Evolutionary conservation across 2,888 invertebrate genomes (phyloP), one percentile per base, ranked within the genome.

Genomic region (Stenoptilia bipunctidactyla): DNA sequence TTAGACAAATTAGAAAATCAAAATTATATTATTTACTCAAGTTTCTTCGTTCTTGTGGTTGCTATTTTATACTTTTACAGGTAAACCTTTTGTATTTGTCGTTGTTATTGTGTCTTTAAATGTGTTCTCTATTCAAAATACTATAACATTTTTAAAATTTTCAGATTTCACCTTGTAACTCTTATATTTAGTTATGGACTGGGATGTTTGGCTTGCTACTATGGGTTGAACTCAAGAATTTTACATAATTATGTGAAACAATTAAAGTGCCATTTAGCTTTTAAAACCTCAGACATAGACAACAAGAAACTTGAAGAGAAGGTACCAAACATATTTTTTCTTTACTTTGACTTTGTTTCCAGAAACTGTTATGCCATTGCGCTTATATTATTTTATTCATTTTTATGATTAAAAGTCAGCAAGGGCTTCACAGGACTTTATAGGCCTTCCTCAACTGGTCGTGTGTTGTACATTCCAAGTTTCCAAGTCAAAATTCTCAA

Each of bases 141-240:
- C 6, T 9, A 6, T 33, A 33, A n/a, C n/a, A n/a, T 5, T 33
- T 33, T n/a, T 33, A 12, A 8, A n/a, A 4, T 33, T 30, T 30
- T 30, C 71, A 83, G 82, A 66, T 80, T 82, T 77, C 79, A 77
- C 73, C 70, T 80, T 53, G 57, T 63, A 45, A 72, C 73, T 50
- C 62, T 79, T 59, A 63, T 61, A 42, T 55, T 79, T 49, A 75
- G 80, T 59, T 83, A 83, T 79, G 76, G 66, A 61, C 53, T 82
- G 70, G 82, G 82, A 73, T 80, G 80, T 79, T 45, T 80, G 73
- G 79, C 68, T 70, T 80, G 82, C 66, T 80, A 80, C 68, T 79
- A 73, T 51, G 68, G 66, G 38, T 54, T 79, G 39, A 73, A 70
- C 51, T 73, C 75, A 42, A 62, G 53, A 53, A 53, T 72, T 58